These are phyloP conservation scores for Drosophila bocqueti DNA, from an alignment of 1,140 invertebrate species.

Conservation along the genomic window DNA sequence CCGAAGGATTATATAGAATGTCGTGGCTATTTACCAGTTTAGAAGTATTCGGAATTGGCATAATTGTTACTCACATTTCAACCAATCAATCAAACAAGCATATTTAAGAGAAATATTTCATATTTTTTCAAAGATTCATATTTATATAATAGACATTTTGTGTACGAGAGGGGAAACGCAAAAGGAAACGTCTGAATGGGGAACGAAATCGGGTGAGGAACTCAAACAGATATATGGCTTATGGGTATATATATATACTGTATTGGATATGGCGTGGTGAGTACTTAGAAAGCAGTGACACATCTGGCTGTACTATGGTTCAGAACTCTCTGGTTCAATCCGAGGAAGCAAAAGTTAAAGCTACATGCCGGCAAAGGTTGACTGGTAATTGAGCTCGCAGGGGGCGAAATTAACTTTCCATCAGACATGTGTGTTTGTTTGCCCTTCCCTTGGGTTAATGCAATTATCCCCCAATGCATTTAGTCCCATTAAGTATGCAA, in stretches of 20 bases:
- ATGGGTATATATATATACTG: conserved; percentile 39
- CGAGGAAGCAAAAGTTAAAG: conserved; percentile 23
- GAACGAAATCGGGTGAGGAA: conserved; percentile 56
- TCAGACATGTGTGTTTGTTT: conserved; percentile 32
- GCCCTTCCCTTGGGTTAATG: conserved; percentile 50
- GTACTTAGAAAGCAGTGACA: not conserved
- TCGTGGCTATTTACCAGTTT: conserved; percentile 67
- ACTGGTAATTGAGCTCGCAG: conserved; percentile 44
- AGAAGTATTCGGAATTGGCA: conserved; percentile 69
- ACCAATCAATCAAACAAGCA: conserved; percentile 85
- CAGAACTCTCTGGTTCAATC: conserved; percentile 2
- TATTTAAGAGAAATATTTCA: conserved; percentile 84
- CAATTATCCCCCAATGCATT: conserved; percentile 75
- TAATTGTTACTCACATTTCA: conserved; percentile 85
- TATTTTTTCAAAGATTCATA: conserved; percentile 69
- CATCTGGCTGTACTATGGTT: not conserved
- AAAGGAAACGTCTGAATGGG: conserved; percentile 57
- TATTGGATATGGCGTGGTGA: conserved; percentile 9
- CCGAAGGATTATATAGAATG: conserved; percentile 53
- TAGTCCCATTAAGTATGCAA: conserved; percentile 81
- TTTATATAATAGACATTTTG: conserved; percentile 47
- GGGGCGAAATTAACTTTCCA: conserved; percentile 4
- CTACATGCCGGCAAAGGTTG: conserved; percentile 21
- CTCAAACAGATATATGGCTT: conserved; percentile 40
- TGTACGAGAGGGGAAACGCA: conserved; percentile 32